Percentiles rank a stretch among this genome's conserved stretches.
Evolutionary conservation across 2,888 invertebrate species (phyloP).

Genomic region (Therioaphis trifolii): DNA sequence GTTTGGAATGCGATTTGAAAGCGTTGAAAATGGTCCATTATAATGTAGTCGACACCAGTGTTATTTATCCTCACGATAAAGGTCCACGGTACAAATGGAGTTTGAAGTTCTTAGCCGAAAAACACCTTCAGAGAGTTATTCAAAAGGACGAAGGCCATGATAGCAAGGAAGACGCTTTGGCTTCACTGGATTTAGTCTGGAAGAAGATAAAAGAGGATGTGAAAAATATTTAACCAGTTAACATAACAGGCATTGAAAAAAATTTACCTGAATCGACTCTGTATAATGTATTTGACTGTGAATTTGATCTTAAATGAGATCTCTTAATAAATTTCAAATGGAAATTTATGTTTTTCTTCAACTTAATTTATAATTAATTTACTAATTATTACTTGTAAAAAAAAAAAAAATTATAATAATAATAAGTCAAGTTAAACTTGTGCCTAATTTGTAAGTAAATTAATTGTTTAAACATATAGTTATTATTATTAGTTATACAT

Average conservation of each 20-base stretch:
- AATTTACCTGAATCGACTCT: not conserved
- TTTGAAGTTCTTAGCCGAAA: slow-evolving; percentile 85
- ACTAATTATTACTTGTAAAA: no score
- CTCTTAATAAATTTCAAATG: no score
- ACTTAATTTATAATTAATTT: no score
- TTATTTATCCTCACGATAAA: slow-evolving; percentile 94
- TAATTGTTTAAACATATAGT: no score
- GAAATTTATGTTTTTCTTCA: no score
- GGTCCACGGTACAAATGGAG: slow-evolving; percentile 93
- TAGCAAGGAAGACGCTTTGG: slow-evolving; percentile 94
- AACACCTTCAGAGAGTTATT: slow-evolving; percentile 89
- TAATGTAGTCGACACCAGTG: slow-evolving; percentile 92
- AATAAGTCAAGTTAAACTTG: no score
- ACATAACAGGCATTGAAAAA: slow-evolving; percentile 52
- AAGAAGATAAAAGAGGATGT: slow-evolving; percentile 90
- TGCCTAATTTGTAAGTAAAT: no score
- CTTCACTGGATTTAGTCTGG: slow-evolving; percentile 92
- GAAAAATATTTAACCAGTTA: slow-evolving; percentile 69
- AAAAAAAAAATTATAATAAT: no score
- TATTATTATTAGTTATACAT: no score
- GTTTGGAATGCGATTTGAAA: slow-evolving; percentile 95
- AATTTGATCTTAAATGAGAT: slow-evolving; percentile 18
- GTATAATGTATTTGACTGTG: not conserved
- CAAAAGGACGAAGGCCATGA: slow-evolving; percentile 93
- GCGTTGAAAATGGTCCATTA: slow-evolving; percentile 91